Percentiles rank a stretch among this genome's conserved stretches.
Conservation (phyloP, 2,113 vertebrate species). For the Carassius carassius region DNA sequence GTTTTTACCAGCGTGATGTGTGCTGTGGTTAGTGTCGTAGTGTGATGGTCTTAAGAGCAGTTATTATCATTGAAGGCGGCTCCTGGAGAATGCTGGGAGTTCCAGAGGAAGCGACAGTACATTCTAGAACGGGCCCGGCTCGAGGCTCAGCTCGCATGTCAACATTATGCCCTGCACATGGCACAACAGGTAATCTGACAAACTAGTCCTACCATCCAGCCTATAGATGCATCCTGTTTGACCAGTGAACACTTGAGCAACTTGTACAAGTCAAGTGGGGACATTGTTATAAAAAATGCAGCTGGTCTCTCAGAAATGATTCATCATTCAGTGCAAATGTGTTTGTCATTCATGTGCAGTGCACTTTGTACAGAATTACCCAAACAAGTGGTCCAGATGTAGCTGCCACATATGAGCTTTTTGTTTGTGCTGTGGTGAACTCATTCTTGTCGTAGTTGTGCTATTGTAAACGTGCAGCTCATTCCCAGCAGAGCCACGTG, state of each 20-base stretch:
- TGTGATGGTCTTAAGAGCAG: constrained; percentile 42
- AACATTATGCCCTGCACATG: constrained; percentile 73
- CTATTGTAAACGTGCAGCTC: not conserved
- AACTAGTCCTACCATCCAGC: constrained; percentile 37
- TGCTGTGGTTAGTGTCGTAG: constrained; percentile 15
- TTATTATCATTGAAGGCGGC: constrained; percentile 69
- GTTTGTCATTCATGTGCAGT: not conserved
- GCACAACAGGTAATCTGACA: constrained; percentile 70
- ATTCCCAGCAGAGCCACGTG: not conserved
- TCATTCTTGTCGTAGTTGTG: constrained; percentile 5
- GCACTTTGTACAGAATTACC: not conserved
- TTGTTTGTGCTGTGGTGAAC: not conserved
- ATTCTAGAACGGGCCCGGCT: constrained; percentile 77
- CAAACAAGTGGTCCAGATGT: not conserved
- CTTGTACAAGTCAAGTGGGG: not conserved
- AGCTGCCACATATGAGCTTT: not conserved
- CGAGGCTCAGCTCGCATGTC: constrained; percentile 72
- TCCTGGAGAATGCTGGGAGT: constrained; percentile 76
- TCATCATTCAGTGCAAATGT: not conserved
- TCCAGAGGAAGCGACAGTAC: constrained; percentile 80
- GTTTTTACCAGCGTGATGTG: constrained; percentile 24
- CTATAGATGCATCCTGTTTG: not conserved
- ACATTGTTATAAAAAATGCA: not conserved
- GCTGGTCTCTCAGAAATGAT: not conserved
- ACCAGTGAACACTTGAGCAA: not conserved